These are phyloP conservation scores for Noctua janthina DNA, from an alignment of 2,888 invertebrate genomes.

Conservation along the genomic window DNA sequence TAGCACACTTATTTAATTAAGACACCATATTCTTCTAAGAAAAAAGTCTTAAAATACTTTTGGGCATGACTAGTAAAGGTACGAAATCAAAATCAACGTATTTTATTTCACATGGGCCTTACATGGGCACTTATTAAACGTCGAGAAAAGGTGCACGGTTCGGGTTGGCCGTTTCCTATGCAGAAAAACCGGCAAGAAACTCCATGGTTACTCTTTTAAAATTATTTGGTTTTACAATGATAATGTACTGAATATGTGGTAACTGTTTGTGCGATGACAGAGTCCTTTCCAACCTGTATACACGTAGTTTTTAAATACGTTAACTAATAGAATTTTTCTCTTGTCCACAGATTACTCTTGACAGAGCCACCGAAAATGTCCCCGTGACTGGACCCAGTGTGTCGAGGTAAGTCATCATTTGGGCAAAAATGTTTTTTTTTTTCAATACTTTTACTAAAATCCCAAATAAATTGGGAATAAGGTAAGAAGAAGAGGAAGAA, in stretches of 20 bases:
- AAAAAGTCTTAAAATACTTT: not conserved
- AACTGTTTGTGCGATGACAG: too few relatives aligned
- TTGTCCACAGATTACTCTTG: conserved; percentile 77
- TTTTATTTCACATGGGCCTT: too few relatives aligned
- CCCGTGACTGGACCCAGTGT: conserved; percentile 55
- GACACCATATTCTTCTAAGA: not conserved
- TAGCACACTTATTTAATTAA: not conserved
- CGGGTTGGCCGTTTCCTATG: too few relatives aligned
- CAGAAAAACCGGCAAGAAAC: too few relatives aligned
- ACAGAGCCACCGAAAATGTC: conserved; percentile 73
- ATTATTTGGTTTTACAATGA: too few relatives aligned
- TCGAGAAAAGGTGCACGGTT: too few relatives aligned
- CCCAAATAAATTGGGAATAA: not conserved
- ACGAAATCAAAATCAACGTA: too few relatives aligned
- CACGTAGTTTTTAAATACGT: not conserved
- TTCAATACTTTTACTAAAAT: not conserved
- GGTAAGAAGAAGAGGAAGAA: not conserved
- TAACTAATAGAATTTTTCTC: conserved; percentile 6
- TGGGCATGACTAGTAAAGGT: not conserved
- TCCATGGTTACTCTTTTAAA: too few relatives aligned
- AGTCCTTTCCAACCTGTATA: too few relatives aligned
- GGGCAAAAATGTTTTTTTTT: not conserved
- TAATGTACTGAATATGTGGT: too few relatives aligned
- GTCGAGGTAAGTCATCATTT: conserved; percentile 50
- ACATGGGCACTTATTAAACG: too few relatives aligned